Evolutionary conservation across 2,113 vertebrate genomes (phyloP).

Genomic region (Lepisosteus osseus): DNA sequence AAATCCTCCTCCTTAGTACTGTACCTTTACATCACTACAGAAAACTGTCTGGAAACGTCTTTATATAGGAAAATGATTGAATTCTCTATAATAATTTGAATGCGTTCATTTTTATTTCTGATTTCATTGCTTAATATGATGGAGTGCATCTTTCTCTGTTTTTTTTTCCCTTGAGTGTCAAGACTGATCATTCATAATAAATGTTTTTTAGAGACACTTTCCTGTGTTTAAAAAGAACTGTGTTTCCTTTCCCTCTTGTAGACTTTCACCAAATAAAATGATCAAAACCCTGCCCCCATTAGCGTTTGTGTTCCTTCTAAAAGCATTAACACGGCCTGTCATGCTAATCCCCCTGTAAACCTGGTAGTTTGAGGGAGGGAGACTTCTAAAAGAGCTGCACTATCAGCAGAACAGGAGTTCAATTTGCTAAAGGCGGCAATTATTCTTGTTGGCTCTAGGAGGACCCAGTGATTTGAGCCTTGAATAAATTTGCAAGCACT

Average conservation of each 20-base stretch:
- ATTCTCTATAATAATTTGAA: too few relatives aligned
- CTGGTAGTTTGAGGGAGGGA: neutral
- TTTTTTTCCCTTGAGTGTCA: neutral
- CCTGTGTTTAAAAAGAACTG: neutral
- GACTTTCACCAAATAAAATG: neutral
- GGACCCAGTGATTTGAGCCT: too few relatives aligned
- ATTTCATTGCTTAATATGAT: too few relatives aligned
- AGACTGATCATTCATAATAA: neutral
- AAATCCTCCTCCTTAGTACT: too few relatives aligned
- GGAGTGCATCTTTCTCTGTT: too few relatives aligned
- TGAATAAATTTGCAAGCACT: neutral
- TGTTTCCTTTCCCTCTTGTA: neutral
- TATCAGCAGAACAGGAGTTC: constrained; percentile 4
- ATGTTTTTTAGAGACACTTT: neutral
- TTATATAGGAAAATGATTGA: too few relatives aligned
- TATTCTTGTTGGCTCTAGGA: neutral
- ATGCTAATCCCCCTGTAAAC: neutral
- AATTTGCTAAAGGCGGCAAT: neutral
- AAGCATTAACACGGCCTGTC: neutral
- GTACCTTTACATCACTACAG: too few relatives aligned
- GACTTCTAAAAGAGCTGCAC: neutral
- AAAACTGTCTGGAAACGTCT: too few relatives aligned
- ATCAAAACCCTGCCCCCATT: neutral
- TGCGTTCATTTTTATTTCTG: too few relatives aligned
- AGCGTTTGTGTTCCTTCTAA: neutral